Conservation (phyloP, 37 sponge, comb jelly and placozoan species). For the Haliclona indistincta region DNA sequence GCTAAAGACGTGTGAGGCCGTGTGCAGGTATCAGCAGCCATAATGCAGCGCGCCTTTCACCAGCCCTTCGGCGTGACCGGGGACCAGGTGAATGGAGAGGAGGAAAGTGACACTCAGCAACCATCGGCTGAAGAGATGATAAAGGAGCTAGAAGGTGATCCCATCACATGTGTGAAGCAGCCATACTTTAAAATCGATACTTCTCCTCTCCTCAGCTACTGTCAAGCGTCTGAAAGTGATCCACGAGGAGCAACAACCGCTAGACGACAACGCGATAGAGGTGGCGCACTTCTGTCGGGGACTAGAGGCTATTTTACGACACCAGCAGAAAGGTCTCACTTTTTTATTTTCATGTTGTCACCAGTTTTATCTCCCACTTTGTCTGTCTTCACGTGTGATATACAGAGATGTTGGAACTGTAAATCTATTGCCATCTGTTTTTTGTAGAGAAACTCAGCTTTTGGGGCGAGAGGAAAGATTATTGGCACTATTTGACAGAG, state of each 20-base stretch:
- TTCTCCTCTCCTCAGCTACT: conserved; percentile 22
- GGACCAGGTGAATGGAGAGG: no score
- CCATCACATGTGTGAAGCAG: background rate
- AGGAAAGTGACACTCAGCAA: no score
- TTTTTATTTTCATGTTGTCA: background rate
- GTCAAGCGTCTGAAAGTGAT: conserved; percentile 65
- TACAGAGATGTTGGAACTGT: no score
- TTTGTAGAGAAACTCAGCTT: conserved; percentile 70
- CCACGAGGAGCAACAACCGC: conserved; percentile 6
- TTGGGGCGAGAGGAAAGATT: conserved; percentile 84
- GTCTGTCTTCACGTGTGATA: background rate
- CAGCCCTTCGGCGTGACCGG: no score
- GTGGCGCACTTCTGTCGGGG: conserved; percentile 55
- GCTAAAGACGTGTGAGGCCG: no score
- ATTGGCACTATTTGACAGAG: conserved; percentile 70
- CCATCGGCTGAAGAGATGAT: background rate
- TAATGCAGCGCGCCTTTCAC: no score
- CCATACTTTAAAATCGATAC: background rate
- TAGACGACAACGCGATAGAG: conserved; percentile 55
- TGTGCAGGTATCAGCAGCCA: no score
- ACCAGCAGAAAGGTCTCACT: conserved; percentile 71
- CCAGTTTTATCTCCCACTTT: background rate
- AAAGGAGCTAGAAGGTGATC: conserved; percentile 5
- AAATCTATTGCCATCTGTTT: background rate
- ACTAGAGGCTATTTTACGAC: conserved; percentile 59